Base-by-base conservation (phyloP, 1,140 invertebrate species). In the Drosophila bocki region DNA sequence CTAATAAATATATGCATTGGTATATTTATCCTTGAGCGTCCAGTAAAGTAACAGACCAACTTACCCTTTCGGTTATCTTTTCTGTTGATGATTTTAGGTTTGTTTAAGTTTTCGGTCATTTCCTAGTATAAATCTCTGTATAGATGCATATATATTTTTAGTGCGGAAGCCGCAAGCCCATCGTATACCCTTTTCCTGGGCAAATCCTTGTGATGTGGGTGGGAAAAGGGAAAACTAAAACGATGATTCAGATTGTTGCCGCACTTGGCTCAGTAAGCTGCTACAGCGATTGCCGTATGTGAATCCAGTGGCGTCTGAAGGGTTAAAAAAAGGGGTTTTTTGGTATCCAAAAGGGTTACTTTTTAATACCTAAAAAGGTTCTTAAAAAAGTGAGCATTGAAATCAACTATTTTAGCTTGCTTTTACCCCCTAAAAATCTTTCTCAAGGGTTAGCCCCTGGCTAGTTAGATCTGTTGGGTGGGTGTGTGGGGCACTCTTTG, bases 201-300 rank as follows among this genome's bases (percentile, higher is more conserved):
- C 7, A 13, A 17, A 45, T 29, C 12, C 32, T 39, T 74, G 47
- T 8, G 13, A 37, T 29, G 35, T 37, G 67, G 32, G 67, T 32
- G 51, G 53, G 32, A 35, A 56, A 37, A 11, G 32, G 45, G 39
- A 45, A 56, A 78, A 65, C 75, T 80, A 83, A 77, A 88, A 78
- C 80, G 83, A 88, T 87, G 83, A 84, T 87, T 84, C 83, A 88
- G 84, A 83, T 88, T 87, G 80, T 80, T 83, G 84, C 76, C 76
- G 77, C 84, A 80, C 80, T 87, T 77, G 70, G 58, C 56, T 54
- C 75, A 67, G 76, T 67, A 75, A 87, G 80, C 80, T 76, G 76
- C 53, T 50, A 42, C 71, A 60, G 54, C 67, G 62, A 56, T 37
- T 77, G 80, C 13, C 61, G 13, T 17, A 56, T 1, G n/a, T 6